Percentiles rank a stretch among this genome's conserved stretches.
These are phyloP conservation scores for Brachyhypopomus gauderio DNA, from an alignment of 2,113 vertebrate genomes.

Conservation along the genomic window DNA sequence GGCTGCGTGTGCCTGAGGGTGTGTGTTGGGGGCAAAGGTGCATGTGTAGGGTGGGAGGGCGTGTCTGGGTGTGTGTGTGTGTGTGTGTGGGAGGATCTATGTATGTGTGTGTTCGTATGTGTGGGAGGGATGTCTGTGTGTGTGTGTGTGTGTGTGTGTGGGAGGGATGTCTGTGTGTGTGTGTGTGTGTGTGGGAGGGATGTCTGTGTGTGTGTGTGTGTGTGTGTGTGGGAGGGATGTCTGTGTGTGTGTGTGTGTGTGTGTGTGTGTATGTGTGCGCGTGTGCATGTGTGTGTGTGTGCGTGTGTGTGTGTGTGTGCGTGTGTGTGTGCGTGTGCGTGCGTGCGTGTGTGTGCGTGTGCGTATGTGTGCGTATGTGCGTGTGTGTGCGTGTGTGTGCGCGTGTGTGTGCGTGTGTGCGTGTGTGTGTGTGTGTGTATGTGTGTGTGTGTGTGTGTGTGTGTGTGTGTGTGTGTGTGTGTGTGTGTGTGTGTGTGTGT, in stretches of 20 bases:
- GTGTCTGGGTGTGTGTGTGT: constrained; percentile 28
- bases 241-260: background rate
- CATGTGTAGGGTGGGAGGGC: background rate
- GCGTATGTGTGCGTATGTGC: no score
- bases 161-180: background rate
- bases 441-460: constrained; percentile 14
- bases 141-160: constrained; percentile 24
- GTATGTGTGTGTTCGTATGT: background rate
- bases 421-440: background rate
- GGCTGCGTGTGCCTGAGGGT: background rate
- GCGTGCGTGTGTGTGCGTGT: background rate
- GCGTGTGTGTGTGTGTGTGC: constrained; percentile 18
- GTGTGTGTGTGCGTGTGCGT: background rate
- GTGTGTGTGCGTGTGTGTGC: background rate
- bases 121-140: background rate
- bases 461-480: constrained; percentile 38
- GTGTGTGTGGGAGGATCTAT: background rate
- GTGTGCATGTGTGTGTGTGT: constrained; percentile 37
- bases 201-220: no score
- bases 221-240: no score
- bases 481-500: constrained; percentile 15
- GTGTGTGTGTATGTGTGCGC: constrained; percentile 9
- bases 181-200: no score
- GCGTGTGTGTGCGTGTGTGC: no score
- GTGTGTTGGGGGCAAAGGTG: background rate